These are phyloP conservation scores for Anthophora plumipes DNA, from an alignment of 2,888 invertebrate genomes.

Conservation along the genomic window DNA sequence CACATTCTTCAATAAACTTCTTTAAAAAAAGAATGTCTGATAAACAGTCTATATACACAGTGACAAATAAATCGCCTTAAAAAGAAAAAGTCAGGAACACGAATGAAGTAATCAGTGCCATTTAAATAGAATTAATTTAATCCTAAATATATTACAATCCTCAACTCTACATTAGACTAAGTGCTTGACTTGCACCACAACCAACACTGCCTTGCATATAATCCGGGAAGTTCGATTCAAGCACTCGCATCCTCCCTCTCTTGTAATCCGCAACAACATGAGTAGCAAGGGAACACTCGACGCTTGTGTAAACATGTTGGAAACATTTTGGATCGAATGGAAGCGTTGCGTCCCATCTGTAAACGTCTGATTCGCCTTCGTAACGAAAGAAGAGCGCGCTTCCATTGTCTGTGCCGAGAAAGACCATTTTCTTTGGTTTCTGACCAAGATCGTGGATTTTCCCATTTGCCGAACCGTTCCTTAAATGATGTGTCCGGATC, in stretches of 20 bases:
- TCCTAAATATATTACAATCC: neutral
- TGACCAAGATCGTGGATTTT: slow-evolving; percentile 86
- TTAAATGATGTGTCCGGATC: slow-evolving; percentile 88
- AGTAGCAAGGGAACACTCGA: slow-evolving; percentile 86
- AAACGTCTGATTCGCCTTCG: slow-evolving; percentile 87
- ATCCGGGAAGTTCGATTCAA: slow-evolving; percentile 89
- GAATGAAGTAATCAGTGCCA: neutral
- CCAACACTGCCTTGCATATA: slow-evolving; percentile 88
- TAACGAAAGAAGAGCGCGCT: slow-evolving; percentile 87
- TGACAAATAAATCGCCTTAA: too few relatives aligned
- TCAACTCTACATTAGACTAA: slow-evolving; percentile 78
- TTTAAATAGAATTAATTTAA: neutral
- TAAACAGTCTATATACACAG: too few relatives aligned
- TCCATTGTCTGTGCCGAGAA: slow-evolving; percentile 88
- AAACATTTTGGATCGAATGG: slow-evolving; percentile 85
- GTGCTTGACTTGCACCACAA: slow-evolving; percentile 87
- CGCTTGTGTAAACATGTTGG: slow-evolving; percentile 86
- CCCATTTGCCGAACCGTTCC: slow-evolving; percentile 86
- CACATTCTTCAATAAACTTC: too few relatives aligned
- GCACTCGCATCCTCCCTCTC: slow-evolving; percentile 86
- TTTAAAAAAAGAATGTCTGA: too few relatives aligned
- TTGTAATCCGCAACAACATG: slow-evolving; percentile 87
- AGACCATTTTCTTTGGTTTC: slow-evolving; percentile 87
- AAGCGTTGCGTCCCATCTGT: slow-evolving; percentile 86
- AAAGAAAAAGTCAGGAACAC: neutral